Evolutionary conservation across 2,113 vertebrate species (phyloP), one percentile per base, ranked within the genome.

Genomic region (Trematomus loennbergii): DNA sequence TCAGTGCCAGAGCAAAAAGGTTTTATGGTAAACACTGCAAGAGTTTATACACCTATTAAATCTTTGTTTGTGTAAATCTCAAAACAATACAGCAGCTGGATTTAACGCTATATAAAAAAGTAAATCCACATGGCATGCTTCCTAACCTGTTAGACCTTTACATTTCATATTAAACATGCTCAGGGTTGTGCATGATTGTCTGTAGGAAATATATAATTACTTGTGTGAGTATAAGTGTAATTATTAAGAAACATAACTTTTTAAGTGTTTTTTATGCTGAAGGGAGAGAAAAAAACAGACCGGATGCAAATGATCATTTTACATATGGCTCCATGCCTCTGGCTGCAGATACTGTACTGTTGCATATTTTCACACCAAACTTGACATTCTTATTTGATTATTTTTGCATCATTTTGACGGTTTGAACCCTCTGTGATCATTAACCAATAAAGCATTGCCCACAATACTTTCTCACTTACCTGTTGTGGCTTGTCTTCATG

Each of bases 221-320:
- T 33, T 17, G 71, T 77, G 40, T 46, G 22, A 57, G 17, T 11
- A 57, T 66, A 80, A 84, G 40, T 66, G 13, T 50, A 49, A 10
- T 16, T 46, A 71, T 61, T 48, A 59, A 12, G 59, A 58, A 45
- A 63, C 10, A 70, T 20, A 7, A 9, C 59, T 80, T 53, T 11
- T 15, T 63, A 18, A 49, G 50, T 54, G 65, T 75, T 71, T 18
- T 78, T 74, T 55, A 59, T 11, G 36, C 36, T 36, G 49, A 16
- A 36, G 48, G 49, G 52, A 52, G 68, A 74, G 52, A 50, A 79
- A 54, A 78, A 71, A 70, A 76, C 75, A 80, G 57, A 33, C 13
- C 64, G 52, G 9, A 54, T 64, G 66, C 43, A 71, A n/a, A 8
- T 10, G 36, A 29, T 67, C 7, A 2, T 46, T 55, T 73, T 40